A percentile compares a stretch with the other conserved stretches of the same genome.
phyloP scores from a whole-genome alignment of 2,888 invertebrate genomes.

The Ormyrus thymus region DNA sequence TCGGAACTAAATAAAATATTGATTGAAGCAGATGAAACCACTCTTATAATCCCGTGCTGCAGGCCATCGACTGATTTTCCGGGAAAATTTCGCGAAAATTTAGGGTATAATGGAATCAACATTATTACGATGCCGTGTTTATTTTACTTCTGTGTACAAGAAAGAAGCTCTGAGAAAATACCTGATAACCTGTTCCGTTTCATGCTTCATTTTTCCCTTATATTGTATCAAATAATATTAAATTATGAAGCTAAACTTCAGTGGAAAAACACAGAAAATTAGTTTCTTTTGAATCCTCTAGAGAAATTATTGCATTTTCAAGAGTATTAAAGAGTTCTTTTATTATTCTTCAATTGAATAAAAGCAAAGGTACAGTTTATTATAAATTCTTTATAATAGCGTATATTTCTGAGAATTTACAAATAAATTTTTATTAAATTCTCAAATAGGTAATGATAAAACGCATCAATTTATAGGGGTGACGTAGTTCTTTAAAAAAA shows the following conservation, averaged over 20 bases:
- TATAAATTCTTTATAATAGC: too few relatives aligned
- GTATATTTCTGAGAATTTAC: too few relatives aligned
- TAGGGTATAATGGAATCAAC: conserved; percentile 29
- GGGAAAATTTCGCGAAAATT: conserved; percentile 18
- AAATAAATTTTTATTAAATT: too few relatives aligned
- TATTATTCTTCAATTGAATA: too few relatives aligned
- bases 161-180: conserved; percentile 11
- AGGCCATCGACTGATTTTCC: conserved; percentile 12
- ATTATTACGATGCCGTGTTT: conserved; percentile 25
- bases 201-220: background rate
- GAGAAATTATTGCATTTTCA: too few relatives aligned
- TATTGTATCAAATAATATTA: background rate
- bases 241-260: too few relatives aligned
- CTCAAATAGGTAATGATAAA: too few relatives aligned
- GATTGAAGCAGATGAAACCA: background rate
- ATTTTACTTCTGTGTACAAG: conserved; percentile 3
- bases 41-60: conserved; percentile 6
- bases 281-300: background rate
- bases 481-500: too few relatives aligned
- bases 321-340: too few relatives aligned
- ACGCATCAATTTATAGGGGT: too few relatives aligned
- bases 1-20: conserved; percentile 8
- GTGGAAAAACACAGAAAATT: background rate
- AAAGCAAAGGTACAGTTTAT: too few relatives aligned
- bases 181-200: background rate